Evolutionary conservation across 1,140 invertebrate species (phyloP), one percentile per base, ranked within the genome.

Genomic region (Parasteatoda tepidariorum): DNA sequence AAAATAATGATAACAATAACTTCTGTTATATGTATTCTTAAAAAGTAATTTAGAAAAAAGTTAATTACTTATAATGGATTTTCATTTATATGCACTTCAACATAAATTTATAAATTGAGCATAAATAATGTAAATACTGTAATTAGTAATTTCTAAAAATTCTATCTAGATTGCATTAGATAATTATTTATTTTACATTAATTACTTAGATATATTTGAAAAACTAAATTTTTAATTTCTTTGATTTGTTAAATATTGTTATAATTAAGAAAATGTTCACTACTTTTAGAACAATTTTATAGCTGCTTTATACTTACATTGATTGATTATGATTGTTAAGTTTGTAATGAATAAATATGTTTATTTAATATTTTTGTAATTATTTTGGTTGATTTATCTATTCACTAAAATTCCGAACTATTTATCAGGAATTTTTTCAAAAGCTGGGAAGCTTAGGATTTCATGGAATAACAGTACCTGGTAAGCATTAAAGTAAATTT

Each of bases 371-470:
- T 15, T 59, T 26, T 26, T 15, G 64, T 22, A 3, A 9, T 34
- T 22, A 71, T 30, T 7, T 26, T 33, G n/a, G n/a, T n/a, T n/a
- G 24, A 54, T 78, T 81, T 54, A 18, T 18, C 70, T 22, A 18
- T 0, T 24, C 15, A 59, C 2, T 34, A 31, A 3, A 55, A 6
- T n/a, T 41, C 86, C 74, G 55, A 64, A 71, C 11, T 87, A 85
- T 86, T 78, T 88, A 93, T 11, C 90, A 97, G 90, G 88, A 92
- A 26, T 99, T 99, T 88, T 99, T 96, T 96, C 94, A 92, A 85
- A 93, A 98, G 90, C 91, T 98, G 85, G 98, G 98, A 18, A 91
- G 94, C 66, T 89, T 99, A 76, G 98, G 98, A 24, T 90, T 97
- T 9, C 90, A 98, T 84, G 98, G 97, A 24, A 96, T 99, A 24